Conservation (phyloP, 2,888 invertebrate genomes). For the Bellardia bayeri region DNA sequence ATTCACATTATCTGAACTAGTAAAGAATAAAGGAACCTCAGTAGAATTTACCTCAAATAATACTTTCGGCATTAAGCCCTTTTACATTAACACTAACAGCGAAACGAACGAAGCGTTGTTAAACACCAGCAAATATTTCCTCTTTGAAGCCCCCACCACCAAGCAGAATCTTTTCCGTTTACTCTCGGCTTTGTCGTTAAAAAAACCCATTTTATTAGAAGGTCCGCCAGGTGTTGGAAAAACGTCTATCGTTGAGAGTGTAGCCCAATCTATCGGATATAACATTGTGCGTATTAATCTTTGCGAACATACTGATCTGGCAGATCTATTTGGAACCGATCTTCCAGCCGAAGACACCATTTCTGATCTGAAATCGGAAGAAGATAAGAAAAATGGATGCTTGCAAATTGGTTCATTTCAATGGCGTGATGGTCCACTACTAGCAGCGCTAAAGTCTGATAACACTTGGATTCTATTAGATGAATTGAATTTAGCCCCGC, state of each 20-base stretch:
- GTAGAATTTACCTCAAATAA: slow-evolving; percentile 72
- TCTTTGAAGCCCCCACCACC: slow-evolving; percentile 91
- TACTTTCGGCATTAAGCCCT: slow-evolving; percentile 91
- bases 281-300: slow-evolving; percentile 96
- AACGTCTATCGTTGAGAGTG: slow-evolving; percentile 95
- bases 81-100: slow-evolving; percentile 85
- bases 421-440: slow-evolving; percentile 98
- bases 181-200: slow-evolving; percentile 94
- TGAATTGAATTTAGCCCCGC: slow-evolving; percentile 98
- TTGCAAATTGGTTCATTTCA: slow-evolving; percentile 92
- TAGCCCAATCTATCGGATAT: slow-evolving; percentile 93
- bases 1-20: slow-evolving; percentile 81
- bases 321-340: slow-evolving; percentile 99
- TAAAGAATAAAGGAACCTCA: slow-evolving; percentile 81
- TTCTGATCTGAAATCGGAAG: slow-evolving; percentile 66
- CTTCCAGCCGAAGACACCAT: slow-evolving; percentile 94
- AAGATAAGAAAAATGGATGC: neutral
- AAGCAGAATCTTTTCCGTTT: slow-evolving; percentile 92
- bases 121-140: slow-evolving; percentile 85
- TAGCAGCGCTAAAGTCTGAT: slow-evolving; percentile 95
- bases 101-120: slow-evolving; percentile 63
- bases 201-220: slow-evolving; percentile 96
- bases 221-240: slow-evolving; percentile 99
- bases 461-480: slow-evolving; percentile 97
- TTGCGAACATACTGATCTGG: slow-evolving; percentile 99